phyloP scores from a whole-genome alignment of 1,140 invertebrate species.

The Euura saliciscinereae region DNA sequence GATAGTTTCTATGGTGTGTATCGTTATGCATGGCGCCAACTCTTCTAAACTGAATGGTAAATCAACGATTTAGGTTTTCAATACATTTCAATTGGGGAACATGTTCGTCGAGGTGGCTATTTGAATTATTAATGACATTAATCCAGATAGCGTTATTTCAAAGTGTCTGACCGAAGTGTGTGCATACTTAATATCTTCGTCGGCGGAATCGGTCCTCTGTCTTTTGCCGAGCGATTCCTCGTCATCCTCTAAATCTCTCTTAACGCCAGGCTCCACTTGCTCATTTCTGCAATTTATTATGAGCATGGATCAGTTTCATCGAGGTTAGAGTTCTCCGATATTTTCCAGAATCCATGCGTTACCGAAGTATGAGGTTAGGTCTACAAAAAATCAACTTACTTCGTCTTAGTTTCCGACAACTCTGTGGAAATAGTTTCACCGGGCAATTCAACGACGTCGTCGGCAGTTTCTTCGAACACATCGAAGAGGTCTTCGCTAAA shows the following conservation, averaged over 20 bases:
- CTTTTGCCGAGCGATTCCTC: constrained; percentile 31
- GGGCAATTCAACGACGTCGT: constrained; percentile 21
- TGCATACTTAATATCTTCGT: constrained; percentile 54
- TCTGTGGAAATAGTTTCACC: constrained; percentile 20
- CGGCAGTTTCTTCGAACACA: constrained; percentile 59
- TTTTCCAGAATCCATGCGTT: not conserved
- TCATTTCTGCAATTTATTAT: constrained; percentile 13
- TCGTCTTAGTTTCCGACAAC: not conserved
- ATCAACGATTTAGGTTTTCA: constrained; percentile 2
- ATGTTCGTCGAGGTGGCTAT: constrained; percentile 7
- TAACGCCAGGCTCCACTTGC: constrained; percentile 12
- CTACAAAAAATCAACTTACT: constrained; percentile 9
- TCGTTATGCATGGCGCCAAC: constrained; percentile 72
- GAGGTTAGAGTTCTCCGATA: too few species aligned
- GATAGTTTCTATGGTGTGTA: constrained; percentile 86
- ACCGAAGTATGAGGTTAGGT: not conserved
- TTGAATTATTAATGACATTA: constrained; percentile 18
- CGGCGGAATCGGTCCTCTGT: constrained; percentile 42
- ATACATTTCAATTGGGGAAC: constrained; percentile 1
- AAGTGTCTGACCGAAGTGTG: not conserved
- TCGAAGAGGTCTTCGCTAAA: constrained; percentile 60
- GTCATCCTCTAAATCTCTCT: constrained; percentile 38
- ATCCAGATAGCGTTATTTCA: too few species aligned
- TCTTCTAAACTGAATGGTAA: constrained; percentile 64
- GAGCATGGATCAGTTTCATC: not conserved